Percentiles rank a stretch among this genome's conserved stretches.
Conservation (phyloP, 2,888 invertebrate species). For the Acanthopleura granulata region DNA sequence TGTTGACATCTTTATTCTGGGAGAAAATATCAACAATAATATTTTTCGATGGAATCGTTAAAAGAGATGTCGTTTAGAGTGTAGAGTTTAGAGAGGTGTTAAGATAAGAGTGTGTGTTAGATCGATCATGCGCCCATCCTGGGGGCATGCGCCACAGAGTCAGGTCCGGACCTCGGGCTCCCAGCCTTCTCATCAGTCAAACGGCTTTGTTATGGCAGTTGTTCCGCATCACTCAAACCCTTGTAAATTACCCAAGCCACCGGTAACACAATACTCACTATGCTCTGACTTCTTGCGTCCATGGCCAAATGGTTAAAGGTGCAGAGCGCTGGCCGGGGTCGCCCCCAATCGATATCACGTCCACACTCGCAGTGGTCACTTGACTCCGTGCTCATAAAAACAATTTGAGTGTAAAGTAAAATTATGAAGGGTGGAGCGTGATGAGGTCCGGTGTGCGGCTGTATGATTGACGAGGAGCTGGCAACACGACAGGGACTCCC, state of each 20-base stretch:
- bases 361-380: background rate
- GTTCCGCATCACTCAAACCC: background rate
- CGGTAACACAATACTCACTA: background rate
- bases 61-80: too few species aligned
- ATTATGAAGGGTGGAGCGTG: background rate
- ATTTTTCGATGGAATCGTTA: too few species aligned
- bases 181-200: background rate
- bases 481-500: too few species aligned
- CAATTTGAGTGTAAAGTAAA: background rate
- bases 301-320: background rate
- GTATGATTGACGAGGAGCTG: background rate
- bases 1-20: too few species aligned
- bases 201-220: slow-evolving; percentile 13
- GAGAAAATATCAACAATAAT: too few species aligned
- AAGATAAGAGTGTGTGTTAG: too few species aligned
- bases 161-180: too few species aligned
- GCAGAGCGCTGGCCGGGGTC: background rate
- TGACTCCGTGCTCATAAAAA: slow-evolving; percentile 2
- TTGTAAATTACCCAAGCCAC: slow-evolving; percentile 1
- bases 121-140: too few species aligned
- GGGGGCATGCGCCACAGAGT: too few species aligned
- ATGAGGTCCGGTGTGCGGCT: background rate
- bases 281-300: background rate
- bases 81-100: too few species aligned
- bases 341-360: too few species aligned